These are phyloP conservation scores for Crypturellus undulatus DNA, from an alignment of 2,113 vertebrate species.

Conservation along the genomic window DNA sequence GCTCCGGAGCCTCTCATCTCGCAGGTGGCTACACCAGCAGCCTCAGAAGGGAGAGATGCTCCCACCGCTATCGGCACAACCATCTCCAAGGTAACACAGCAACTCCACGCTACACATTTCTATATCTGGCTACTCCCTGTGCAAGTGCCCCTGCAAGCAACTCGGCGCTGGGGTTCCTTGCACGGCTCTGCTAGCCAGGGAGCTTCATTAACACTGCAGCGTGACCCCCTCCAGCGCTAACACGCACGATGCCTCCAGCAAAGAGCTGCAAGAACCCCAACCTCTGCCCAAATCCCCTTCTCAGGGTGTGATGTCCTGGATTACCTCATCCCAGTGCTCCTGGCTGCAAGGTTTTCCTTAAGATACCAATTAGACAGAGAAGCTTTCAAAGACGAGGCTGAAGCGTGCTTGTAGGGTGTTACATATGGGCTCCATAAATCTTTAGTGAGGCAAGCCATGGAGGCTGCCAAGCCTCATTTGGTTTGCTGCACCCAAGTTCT, in stretches of 20 bases:
- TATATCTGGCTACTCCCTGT: conserved; percentile 29
- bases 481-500: background rate
- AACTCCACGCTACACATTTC: conserved; percentile 11
- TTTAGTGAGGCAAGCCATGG: background rate
- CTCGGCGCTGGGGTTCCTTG: rapidly evolving
- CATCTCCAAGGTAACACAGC: conserved; percentile 67
- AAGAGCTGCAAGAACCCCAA: background rate
- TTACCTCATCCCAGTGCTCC: rapidly evolving
- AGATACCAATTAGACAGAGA: rapidly evolving
- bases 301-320: rapidly evolving
- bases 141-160: background rate
- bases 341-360: background rate
- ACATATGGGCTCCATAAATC: background rate
- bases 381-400: rapidly evolving
- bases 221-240: background rate
- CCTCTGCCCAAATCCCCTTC: rapidly evolving
- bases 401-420: rapidly evolving
- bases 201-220: rapidly evolving
- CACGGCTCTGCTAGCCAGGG: rapidly evolving
- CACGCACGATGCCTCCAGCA: background rate
- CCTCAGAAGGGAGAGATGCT: background rate
- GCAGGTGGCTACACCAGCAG: background rate
- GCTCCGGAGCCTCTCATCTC: rapidly evolving
- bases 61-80: background rate
- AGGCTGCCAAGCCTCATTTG: rapidly evolving